These are phyloP conservation scores for Andrena chrysosceles DNA, from an alignment of 2,888 invertebrate genomes.

Conservation along the genomic window DNA sequence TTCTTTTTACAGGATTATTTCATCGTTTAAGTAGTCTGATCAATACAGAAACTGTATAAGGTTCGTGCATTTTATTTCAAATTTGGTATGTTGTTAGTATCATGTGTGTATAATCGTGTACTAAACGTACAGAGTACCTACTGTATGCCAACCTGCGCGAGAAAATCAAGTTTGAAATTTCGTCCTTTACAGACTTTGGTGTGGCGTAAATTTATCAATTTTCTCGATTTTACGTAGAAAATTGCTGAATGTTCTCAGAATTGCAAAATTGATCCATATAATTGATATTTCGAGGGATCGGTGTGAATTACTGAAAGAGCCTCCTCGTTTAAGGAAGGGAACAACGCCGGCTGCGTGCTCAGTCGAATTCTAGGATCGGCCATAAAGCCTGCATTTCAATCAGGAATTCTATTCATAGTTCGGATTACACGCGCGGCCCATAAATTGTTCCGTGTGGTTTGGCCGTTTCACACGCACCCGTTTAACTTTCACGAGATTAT, in stretches of 20 bases:
- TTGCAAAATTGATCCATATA: background rate
- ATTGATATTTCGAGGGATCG: background rate
- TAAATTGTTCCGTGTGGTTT: slow-evolving; percentile 49
- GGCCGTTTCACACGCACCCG: slow-evolving; percentile 46
- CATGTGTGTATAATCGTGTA: no score
- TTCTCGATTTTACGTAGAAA: background rate
- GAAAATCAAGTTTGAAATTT: no score
- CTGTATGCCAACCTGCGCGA: no score
- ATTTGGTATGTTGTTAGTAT: no score
- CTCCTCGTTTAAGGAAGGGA: background rate
- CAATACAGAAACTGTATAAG: background rate
- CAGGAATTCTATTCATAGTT: slow-evolving; percentile 45
- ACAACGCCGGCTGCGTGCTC: slow-evolving; percentile 19
- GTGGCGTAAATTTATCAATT: no score
- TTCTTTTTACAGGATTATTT: background rate
- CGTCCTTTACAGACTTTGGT: no score
- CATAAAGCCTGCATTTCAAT: slow-evolving; percentile 61
- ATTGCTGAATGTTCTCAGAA: background rate
- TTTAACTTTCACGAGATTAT: slow-evolving; percentile 35
- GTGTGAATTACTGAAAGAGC: background rate
- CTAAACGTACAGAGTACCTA: no score
- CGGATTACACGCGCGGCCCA: slow-evolving; percentile 26
- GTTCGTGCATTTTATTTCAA: no score
- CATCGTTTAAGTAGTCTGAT: background rate
- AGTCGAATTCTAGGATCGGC: slow-evolving; percentile 30